phyloP scores from a whole-genome alignment of 2,797 vertebrate genomes.

The Karalla daura region DNA sequence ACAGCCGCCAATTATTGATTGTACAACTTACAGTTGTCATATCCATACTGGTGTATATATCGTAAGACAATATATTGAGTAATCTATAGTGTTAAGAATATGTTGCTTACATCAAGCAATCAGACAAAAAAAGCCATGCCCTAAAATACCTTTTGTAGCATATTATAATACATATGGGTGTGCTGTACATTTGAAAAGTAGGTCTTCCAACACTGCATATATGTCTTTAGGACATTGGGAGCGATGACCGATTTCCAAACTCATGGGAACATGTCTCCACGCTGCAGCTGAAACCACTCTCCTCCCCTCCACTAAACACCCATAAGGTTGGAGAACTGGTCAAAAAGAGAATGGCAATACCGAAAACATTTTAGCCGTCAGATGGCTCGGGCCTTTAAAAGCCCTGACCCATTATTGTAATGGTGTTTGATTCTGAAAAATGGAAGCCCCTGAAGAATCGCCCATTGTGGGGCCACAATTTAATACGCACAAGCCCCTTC shows the following conservation, averaged over 20 bases:
- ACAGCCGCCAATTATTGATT: too few relatives aligned
- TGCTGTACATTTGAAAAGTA: too few relatives aligned
- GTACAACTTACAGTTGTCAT: too few relatives aligned
- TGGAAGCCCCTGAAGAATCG: conserved; percentile 58
- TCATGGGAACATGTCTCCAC: background rate
- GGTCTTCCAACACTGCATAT: too few relatives aligned
- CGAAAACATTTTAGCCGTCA: conserved; percentile 44
- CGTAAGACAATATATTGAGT: too few relatives aligned
- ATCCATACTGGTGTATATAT: too few relatives aligned
- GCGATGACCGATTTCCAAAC: background rate
- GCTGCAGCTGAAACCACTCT: conserved; percentile 20
- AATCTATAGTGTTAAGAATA: too few relatives aligned
- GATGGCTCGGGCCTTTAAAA: conserved; percentile 65
- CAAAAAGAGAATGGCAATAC: conserved; percentile 29
- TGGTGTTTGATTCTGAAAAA: conserved; percentile 72
- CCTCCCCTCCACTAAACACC: conserved; percentile 5
- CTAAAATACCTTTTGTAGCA: too few relatives aligned
- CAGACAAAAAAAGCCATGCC: too few relatives aligned
- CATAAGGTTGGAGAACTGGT: conserved; percentile 8
- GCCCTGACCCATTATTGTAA: conserved; percentile 68
- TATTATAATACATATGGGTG: too few relatives aligned
- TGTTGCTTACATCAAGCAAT: too few relatives aligned
- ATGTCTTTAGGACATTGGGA: background rate
- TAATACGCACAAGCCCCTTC: conserved; percentile 59
- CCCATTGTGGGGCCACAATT: conserved; percentile 64